Base-by-base conservation (phyloP, 2,113 vertebrate genomes). In the Agapornis roseicollis region DNA sequence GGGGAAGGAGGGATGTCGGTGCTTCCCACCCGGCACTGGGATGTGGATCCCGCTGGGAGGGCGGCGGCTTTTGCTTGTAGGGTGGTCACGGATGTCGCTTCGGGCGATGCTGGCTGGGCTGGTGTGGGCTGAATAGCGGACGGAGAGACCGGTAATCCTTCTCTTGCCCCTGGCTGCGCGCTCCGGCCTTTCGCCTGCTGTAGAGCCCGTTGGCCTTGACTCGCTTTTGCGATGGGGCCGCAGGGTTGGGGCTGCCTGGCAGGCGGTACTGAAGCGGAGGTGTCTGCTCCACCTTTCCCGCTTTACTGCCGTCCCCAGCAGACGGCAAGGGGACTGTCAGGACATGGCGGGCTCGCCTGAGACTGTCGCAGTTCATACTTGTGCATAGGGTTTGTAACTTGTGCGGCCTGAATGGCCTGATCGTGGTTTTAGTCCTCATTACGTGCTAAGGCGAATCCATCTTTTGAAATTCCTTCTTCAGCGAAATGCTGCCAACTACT, bases 401-500 rank as follows among this genome's bases (percentile, higher is more conserved):
- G 7, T 0, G 1, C 1, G 24, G 39, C 68, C 27, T 7, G 18
- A 33, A 4, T 17, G 0, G 0, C 1, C 0, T 14, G 39, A 1
- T 10, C 63, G 85, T n/a, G 2, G 35, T 44, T 33, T 27, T 25
- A 13, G 15, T 6, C 28, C 6, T 9, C 3, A 1, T 49, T 50
- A 2, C 0, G 3, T 7, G 25, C n/a, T 14, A 64, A 60, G 18
- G 8, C 44, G 33, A 31, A n/a, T 0, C 14, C 46, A 11, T 64
- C 19, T 70, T 71, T 24, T 80, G 69, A 35, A 80, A 33, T 47
- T 41, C 22, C 31, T 77, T 20, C 37, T 13, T 31, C 68, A 98
- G 98, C 96, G 96, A 80, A 71, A 99, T 99, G 99, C 98, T 99
- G 97, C 99, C 99, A 5, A 99, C 99, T 71, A 99, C 98, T 2